Evolutionary conservation across 2,113 vertebrate species (phyloP).

Genomic region (Lipophrys pholis): DNA sequence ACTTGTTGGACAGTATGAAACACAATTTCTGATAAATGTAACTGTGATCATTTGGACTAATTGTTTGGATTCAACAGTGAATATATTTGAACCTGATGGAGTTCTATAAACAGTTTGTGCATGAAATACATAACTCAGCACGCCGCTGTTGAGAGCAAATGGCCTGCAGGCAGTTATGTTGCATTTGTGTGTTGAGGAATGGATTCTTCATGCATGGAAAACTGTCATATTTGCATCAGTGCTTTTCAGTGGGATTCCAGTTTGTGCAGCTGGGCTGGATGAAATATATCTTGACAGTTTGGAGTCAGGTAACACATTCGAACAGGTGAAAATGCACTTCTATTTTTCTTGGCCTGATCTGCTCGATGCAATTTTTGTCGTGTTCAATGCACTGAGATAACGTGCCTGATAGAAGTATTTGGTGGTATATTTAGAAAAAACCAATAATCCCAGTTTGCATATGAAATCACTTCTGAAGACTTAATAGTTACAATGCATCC

Average conservation of each 20-base stretch:
- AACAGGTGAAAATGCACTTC: not conserved
- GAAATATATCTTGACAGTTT: conserved; percentile 8
- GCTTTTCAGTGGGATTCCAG: conserved; percentile 5
- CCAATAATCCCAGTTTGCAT: too few relatives aligned
- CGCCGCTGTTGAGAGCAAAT: conserved; percentile 25
- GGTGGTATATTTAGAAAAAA: too few relatives aligned
- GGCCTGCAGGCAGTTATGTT: conserved; percentile 11
- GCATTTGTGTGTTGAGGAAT: conserved; percentile 24
- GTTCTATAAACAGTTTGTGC: conserved; percentile 8
- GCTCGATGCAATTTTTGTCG: not conserved
- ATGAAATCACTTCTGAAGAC: too few relatives aligned
- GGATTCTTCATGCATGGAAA: conserved; percentile 39
- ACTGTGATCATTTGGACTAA: too few relatives aligned
- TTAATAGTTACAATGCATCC: too few relatives aligned
- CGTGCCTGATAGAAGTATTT: too few relatives aligned
- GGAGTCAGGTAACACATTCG: not conserved
- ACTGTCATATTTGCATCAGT: conserved; percentile 13
- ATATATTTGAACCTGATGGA: not conserved
- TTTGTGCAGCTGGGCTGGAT: not conserved
- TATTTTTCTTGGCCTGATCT: not conserved
- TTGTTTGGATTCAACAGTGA: not conserved
- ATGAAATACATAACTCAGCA: conserved; percentile 4
- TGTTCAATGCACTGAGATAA: not conserved
- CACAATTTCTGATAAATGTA: too few relatives aligned
- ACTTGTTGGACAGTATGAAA: too few relatives aligned